phyloP scores from a whole-genome alignment of 2,113 vertebrate genomes.

The Scopus umbretta region DNA sequence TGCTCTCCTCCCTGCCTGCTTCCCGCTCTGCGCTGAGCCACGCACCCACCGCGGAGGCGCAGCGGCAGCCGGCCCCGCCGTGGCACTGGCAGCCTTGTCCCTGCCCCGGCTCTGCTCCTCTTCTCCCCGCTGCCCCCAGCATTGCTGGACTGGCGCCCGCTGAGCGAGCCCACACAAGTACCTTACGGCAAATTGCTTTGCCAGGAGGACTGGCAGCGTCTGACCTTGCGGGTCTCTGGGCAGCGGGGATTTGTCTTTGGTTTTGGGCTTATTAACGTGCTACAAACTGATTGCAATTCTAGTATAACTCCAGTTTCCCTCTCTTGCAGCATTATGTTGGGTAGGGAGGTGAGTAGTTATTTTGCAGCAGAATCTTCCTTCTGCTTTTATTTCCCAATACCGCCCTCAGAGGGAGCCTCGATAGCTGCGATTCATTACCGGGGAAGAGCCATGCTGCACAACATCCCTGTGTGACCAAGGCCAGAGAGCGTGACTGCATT shows the following conservation, averaged over 20 bases:
- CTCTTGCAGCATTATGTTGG: not conserved
- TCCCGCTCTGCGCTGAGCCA: fast-evolving
- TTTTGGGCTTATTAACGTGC: not conserved
- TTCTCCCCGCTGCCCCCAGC: not conserved
- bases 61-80: fast-evolving
- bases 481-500: fast-evolving
- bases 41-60: not conserved
- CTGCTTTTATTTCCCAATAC: not conserved
- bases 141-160: not conserved
- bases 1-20: not conserved
- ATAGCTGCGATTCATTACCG: fast-evolving
- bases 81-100: fast-evolving
- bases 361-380: not conserved
- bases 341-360: not conserved
- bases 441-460: not conserved
- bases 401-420: not conserved
- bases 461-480: not conserved
- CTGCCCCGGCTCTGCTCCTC: not conserved
- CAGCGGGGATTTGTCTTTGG: not conserved
- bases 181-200: not conserved
- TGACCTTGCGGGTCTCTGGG: not conserved
- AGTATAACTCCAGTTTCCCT: not conserved
- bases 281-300: not conserved
- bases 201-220: not conserved
- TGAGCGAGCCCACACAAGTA: not conserved